Percentiles rank a stretch among this genome's conserved stretches.
Conservation (phyloP, 2,797 vertebrate species). For the Hafferia zeledoni region DNA sequence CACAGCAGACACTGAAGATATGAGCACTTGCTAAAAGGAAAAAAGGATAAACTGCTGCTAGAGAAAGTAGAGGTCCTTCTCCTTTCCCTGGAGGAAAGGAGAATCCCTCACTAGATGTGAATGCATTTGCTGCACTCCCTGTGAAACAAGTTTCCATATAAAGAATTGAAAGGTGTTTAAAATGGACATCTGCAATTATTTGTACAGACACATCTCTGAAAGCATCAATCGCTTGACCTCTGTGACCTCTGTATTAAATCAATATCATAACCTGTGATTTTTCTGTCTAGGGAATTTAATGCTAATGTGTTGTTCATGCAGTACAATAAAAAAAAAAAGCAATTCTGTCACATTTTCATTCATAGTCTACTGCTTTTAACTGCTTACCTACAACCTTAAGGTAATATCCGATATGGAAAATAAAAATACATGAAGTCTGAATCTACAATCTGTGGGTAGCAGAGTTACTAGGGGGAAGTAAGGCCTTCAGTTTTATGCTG, state of each 20-base stretch:
- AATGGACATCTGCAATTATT: not conserved
- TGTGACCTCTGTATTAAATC: not conserved
- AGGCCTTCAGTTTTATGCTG: not conserved
- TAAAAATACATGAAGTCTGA: not conserved
- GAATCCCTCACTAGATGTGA: not conserved
- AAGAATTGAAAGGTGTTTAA: not conserved
- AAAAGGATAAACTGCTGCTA: not conserved
- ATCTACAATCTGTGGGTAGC: not conserved
- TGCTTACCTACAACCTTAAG: not conserved
- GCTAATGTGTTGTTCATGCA: not conserved
- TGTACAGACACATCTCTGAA: not conserved
- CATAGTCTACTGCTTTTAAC: not conserved
- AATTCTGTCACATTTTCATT: not conserved
- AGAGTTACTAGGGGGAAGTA: not conserved
- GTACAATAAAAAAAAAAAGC: not conserved
- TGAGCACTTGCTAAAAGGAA: not conserved
- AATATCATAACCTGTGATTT: not conserved
- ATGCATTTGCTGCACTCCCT: not conserved
- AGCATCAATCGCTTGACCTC: not conserved
- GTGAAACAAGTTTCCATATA: not conserved
- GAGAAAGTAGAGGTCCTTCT: not conserved
- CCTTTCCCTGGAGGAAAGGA: not conserved
- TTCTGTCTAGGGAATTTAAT: not conserved
- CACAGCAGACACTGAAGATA: not conserved
- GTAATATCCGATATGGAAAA: not conserved